A percentile compares a stretch with the other conserved stretches of the same genome.
These are phyloP conservation scores for Oxyura jamaicensis DNA, from an alignment of 2,113 vertebrate species.

Conservation along the genomic window DNA sequence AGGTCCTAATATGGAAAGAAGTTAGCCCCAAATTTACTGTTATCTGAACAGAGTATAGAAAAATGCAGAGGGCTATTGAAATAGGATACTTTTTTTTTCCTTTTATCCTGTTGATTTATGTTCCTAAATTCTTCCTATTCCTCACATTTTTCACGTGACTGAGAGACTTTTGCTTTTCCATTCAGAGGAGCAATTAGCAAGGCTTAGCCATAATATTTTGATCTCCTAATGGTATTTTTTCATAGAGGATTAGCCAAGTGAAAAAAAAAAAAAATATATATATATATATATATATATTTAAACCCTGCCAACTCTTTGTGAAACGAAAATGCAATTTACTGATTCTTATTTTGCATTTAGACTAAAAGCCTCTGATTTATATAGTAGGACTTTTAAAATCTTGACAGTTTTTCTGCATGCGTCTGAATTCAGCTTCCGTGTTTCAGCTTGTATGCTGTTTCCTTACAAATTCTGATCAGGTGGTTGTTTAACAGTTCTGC, in stretches of 20 bases:
- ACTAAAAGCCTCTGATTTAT: neutral
- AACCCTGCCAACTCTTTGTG: neutral
- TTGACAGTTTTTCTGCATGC: neutral
- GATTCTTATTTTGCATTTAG: constrained; percentile 34
- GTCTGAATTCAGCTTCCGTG: neutral
- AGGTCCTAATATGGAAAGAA: neutral
- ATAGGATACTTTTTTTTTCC: neutral
- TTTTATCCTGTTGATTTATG: neutral
- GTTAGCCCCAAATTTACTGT: neutral
- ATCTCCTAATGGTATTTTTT: constrained; percentile 33
- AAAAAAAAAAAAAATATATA: neutral
- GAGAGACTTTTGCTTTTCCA: constrained; percentile 4
- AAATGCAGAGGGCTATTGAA: neutral
- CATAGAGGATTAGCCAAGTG: neutral
- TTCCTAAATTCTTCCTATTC: neutral
- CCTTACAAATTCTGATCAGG: constrained; percentile 14
- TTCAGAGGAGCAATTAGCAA: neutral
- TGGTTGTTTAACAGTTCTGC: constrained; percentile 30
- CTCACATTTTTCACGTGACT: neutral
- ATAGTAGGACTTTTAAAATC: neutral
- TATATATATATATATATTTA: neutral
- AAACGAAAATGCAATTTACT: constrained; percentile 21
- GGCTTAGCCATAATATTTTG: constrained; percentile 34
- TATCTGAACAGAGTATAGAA: neutral
- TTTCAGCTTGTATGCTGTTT: neutral